Conservation (phyloP, 2,888 invertebrate species). For the Pyralis farinalis region DNA sequence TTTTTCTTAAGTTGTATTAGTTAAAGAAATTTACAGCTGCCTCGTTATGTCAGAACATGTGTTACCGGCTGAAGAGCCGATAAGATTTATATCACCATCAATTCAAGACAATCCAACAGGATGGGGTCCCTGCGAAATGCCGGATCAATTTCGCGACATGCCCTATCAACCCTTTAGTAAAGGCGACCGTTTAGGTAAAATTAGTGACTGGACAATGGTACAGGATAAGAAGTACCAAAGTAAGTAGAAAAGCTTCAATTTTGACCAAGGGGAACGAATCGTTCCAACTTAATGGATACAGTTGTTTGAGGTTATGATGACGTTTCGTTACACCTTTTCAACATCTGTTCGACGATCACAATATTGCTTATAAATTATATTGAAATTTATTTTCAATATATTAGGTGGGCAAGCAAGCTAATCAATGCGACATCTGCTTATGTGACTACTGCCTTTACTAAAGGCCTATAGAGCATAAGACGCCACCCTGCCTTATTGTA, state of each 20-base stretch:
- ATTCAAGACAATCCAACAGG: conserved; percentile 94
- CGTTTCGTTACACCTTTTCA: conserved; percentile 23
- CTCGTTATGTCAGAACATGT: conserved; percentile 71
- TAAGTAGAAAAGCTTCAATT: conserved; percentile 63
- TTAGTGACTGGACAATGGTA: conserved; percentile 99
- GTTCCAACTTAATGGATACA: neutral
- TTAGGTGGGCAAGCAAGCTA: too few species aligned
- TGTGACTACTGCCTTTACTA: too few species aligned
- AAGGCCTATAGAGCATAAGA: too few species aligned
- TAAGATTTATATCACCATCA: conserved; percentile 86
- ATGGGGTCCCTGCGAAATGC: conserved; percentile 98
- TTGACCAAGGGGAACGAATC: conserved; percentile 3
- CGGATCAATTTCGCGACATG: conserved; percentile 96
- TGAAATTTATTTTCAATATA: too few species aligned
- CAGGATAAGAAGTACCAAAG: conserved; percentile 97
- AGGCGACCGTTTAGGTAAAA: conserved; percentile 98
- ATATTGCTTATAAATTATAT: too few species aligned
- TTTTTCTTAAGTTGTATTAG: conserved; percentile 24
- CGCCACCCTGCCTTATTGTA: too few species aligned
- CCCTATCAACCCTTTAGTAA: conserved; percentile 99
- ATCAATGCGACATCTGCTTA: too few species aligned
- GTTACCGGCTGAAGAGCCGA: conserved; percentile 80
- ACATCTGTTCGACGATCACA: too few species aligned
- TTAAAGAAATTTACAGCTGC: conserved; percentile 15
- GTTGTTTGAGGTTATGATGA: conserved; percentile 50